Base-by-base conservation (phyloP, 2,888 invertebrate species). In the Diogma glabrata region DNA sequence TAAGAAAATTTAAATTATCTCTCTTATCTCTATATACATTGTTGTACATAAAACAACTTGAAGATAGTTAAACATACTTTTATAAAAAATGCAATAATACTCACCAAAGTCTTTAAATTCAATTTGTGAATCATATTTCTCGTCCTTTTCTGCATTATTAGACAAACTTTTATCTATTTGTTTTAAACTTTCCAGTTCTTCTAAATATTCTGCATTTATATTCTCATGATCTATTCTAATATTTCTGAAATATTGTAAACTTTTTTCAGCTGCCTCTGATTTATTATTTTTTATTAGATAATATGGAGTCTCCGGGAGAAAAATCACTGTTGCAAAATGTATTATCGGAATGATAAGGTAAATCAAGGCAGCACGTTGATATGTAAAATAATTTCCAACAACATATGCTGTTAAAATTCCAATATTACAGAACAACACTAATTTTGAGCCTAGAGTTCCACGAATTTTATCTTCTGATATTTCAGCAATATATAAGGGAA, bases 381-480 rank as follows among this genome's bases (percentile, higher is more conserved):
- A 47, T 24, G 17, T 24, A 8, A 24, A 30, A 48, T 30, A 30
- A 30, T 33, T 17, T 17, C 66, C 67, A 43, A 67, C 23, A 0
- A 63, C 49, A 53, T 67, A 69, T 4, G 61, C 60, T 16, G 61
- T 4, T 0, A 67, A 52, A 1, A 69, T 56, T 2, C 71, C 70
- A 4, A 60, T 12, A 54, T 70, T 70, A 49, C 63, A 61, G 0
- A 61, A 56, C 0, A 69, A 51, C 3, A 70, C 62, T 26, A 70
- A 26, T 4, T 64, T 57, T 3, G 69, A 67, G 5, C 70, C 70
- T 53, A 70, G 52, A 30, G 58, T 56, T 10, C 69, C 69, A 4
- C 69, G 67, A n/a, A 68, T 60, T 6, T 67, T 67, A 33, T 17
- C 64, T 40, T 67, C 62, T 1, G 69, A 61, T 43, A 69, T 56